phyloP scores from a whole-genome alignment of 2,113 vertebrate genomes.

The Myotis davidii region DNA sequence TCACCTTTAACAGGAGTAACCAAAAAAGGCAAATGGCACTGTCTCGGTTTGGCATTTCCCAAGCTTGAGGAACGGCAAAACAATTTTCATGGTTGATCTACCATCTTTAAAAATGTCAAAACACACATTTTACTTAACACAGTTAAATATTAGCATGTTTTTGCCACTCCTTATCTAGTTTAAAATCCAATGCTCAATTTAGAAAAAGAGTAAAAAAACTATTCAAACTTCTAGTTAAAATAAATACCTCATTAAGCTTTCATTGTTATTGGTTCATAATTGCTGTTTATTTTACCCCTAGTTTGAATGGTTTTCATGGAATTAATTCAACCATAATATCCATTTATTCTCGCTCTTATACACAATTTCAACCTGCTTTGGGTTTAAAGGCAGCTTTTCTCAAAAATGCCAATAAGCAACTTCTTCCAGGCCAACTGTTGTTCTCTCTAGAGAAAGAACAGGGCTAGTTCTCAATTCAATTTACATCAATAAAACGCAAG shows the following conservation, averaged over 20 bases:
- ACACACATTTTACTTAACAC: constrained; percentile 37
- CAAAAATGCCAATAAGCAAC: constrained; percentile 10
- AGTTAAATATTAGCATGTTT: constrained; percentile 22
- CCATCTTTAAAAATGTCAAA: not conserved
- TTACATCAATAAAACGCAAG: not conserved
- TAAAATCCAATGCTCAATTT: constrained; percentile 66
- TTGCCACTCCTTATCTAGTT: constrained; percentile 25
- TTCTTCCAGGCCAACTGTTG: not conserved
- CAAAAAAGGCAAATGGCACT: not conserved
- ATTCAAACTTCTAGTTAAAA: constrained; percentile 62
- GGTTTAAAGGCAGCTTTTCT: constrained; percentile 54
- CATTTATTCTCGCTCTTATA: not conserved
- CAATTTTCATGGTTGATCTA: not conserved
- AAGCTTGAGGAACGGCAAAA: not conserved
- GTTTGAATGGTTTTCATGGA: constrained; percentile 27
- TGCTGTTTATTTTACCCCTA: constrained; percentile 45
- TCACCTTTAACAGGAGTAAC: not conserved
- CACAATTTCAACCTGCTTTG: constrained; percentile 3
- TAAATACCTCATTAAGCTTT: constrained; percentile 68
- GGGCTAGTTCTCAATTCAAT: not conserved
- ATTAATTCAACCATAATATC: constrained; percentile 10
- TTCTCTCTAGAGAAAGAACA: not conserved
- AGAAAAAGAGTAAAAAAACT: constrained; percentile 52
- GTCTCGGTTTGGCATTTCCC: not conserved
- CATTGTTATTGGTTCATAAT: constrained; percentile 61